A percentile compares a stretch with the other conserved stretches of the same genome.
Conservation (phyloP, 2,113 vertebrate species). For the Heterotis niloticus region DNA sequence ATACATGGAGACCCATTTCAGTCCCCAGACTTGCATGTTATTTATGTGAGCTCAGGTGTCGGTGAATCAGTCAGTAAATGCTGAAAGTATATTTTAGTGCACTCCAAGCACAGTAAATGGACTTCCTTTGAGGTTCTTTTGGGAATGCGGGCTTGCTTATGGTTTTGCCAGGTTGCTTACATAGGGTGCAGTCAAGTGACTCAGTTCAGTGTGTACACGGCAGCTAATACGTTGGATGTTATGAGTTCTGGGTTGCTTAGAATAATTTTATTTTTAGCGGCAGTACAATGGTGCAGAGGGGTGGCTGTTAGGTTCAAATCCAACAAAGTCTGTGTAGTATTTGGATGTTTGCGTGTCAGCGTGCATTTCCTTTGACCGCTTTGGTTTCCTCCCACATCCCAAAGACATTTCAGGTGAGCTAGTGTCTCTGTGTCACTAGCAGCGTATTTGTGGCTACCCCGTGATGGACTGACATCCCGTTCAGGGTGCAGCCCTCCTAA, state of each 20-base stretch:
- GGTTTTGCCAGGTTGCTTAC: slow-evolving; percentile 6
- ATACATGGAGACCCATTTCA: slow-evolving; percentile 41
- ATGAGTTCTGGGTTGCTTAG: neutral
- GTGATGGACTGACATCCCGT: too few relatives aligned
- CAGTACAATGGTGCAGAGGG: too few relatives aligned
- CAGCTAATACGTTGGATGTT: neutral
- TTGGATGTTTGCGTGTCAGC: too few relatives aligned
- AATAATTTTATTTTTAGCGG: slow-evolving; percentile 7
- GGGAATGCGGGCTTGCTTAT: neutral
- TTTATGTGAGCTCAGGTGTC: slow-evolving; percentile 44
- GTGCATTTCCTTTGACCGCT: too few relatives aligned
- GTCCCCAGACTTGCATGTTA: slow-evolving; percentile 41
- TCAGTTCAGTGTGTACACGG: slow-evolving; percentile 5
- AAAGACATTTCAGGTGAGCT: too few relatives aligned
- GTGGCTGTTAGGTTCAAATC: too few relatives aligned
- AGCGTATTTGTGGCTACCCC: too few relatives aligned
- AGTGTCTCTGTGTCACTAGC: too few relatives aligned
- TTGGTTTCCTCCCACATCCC: too few relatives aligned
- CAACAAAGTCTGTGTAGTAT: too few relatives aligned
- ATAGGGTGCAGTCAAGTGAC: neutral
- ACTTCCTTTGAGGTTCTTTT: neutral
- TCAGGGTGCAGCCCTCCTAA: too few relatives aligned
- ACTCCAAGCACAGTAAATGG: neutral
- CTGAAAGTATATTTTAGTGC: neutral
- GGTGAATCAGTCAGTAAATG: too few relatives aligned